Evolutionary conservation across 2,888 invertebrate species (phyloP).

Genomic region (Candidula unifasciata): DNA sequence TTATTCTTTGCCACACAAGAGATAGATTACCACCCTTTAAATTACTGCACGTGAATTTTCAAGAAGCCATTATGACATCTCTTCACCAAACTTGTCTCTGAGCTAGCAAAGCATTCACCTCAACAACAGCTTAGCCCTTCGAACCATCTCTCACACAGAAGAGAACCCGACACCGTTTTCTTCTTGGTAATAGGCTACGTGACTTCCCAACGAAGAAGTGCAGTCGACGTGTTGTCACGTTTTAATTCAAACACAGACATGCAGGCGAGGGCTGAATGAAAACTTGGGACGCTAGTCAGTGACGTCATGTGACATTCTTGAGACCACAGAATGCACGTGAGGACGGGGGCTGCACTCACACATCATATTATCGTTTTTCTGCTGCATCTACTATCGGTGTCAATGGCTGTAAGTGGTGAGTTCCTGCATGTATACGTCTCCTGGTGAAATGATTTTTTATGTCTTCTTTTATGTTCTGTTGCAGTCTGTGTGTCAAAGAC

Average conservation of each 20-base stretch:
- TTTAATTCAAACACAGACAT: not conserved
- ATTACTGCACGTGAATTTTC: too few relatives aligned
- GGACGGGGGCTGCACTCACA: not conserved
- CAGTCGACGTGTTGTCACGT: not conserved
- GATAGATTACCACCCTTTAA: too few relatives aligned
- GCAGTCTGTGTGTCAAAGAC: too few relatives aligned
- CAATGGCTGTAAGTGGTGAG: not conserved
- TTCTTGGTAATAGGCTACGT: too few relatives aligned
- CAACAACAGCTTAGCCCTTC: too few relatives aligned
- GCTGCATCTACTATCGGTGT: not conserved
- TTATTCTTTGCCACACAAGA: too few relatives aligned
- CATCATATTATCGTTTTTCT: not conserved
- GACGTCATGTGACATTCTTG: not conserved
- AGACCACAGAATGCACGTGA: not conserved
- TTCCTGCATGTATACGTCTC: not conserved
- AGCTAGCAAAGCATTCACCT: too few relatives aligned
- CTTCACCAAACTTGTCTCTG: too few relatives aligned
- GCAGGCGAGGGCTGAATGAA: not conserved
- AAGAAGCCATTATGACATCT: too few relatives aligned
- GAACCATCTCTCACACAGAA: too few relatives aligned
- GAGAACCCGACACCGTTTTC: too few relatives aligned
- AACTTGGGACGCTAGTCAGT: not conserved
- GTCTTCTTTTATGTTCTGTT: not conserved
- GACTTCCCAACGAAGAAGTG: not conserved
- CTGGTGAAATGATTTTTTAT: not conserved